phyloP scores from a whole-genome alignment of 2,113 vertebrate species.

The Cavia porcellus region DNA sequence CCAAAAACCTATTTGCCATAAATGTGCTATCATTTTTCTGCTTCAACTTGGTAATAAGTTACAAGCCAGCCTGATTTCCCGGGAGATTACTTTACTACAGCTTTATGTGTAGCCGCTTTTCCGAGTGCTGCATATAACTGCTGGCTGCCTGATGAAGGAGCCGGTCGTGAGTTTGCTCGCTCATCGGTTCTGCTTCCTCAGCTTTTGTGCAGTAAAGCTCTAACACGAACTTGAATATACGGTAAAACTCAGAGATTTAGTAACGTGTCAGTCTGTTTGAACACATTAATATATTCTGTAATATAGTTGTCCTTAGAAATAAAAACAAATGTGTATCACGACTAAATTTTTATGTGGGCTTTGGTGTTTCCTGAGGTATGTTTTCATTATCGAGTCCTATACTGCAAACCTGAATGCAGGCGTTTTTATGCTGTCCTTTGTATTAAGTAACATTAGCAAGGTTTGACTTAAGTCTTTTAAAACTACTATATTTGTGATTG shows the following conservation, averaged over 20 bases:
- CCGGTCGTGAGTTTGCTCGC: constrained; percentile 61
- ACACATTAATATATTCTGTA: background rate
- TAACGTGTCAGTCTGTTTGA: background rate
- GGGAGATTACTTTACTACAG: background rate
- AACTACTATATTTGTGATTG: constrained; percentile 14
- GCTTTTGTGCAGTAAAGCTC: background rate
- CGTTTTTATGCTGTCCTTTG: constrained; percentile 37
- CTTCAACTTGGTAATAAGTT: constrained; percentile 42
- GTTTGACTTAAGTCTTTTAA: constrained; percentile 31
- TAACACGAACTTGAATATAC: constrained; percentile 69
- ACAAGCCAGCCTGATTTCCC: background rate
- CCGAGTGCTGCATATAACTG: background rate
- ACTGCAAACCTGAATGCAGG: constrained; percentile 13
- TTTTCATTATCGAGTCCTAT: constrained; percentile 23
- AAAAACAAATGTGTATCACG: constrained; percentile 22
- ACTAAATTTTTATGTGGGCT: constrained; percentile 29
- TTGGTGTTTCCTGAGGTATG: background rate
- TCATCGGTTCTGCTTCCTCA: constrained; percentile 67
- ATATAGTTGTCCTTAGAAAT: constrained; percentile 24
- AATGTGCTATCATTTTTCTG: constrained; percentile 32
- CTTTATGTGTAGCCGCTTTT: constrained; percentile 54
- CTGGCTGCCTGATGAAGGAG: constrained; percentile 73
- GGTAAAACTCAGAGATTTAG: constrained; percentile 78
- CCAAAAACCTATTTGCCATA: constrained; percentile 43
- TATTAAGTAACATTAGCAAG: constrained; percentile 39